Conservation (phyloP, 2,797 vertebrate species). For the Lophius americanus region DNA sequence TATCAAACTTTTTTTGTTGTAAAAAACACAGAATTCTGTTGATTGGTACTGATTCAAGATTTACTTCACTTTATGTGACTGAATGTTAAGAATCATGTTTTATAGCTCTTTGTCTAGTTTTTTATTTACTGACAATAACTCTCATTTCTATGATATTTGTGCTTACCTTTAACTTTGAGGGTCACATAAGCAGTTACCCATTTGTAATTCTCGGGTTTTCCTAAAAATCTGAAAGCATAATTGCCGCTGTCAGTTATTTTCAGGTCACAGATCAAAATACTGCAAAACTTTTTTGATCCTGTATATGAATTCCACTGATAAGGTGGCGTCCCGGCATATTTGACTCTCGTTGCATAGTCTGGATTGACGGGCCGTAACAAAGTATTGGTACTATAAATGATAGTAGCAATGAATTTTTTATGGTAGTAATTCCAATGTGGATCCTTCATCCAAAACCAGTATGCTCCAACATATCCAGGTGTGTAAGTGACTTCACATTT, state of each 20-base stretch:
- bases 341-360: conserved; percentile 50
- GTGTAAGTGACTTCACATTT: fast-evolving
- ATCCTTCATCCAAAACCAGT: conserved; percentile 75
- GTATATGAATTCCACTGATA: fast-evolving
- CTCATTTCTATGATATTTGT: background rate
- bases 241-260: conserved; percentile 57
- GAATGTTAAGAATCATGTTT: background rate
- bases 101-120: background rate
- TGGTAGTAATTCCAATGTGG: fast-evolving
- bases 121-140: background rate
- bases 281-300: fast-evolving
- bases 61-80: background rate
- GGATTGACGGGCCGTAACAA: fast-evolving
- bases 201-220: fast-evolving
- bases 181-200: fast-evolving
- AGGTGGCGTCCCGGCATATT: fast-evolving
- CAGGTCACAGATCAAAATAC: conserved; percentile 65
- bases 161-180: conserved; percentile 64
- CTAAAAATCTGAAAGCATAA: conserved; percentile 53
- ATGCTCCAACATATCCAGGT: fast-evolving
- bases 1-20: too few species aligned
- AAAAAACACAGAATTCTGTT: too few species aligned
- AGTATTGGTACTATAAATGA: conserved; percentile 41
- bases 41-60: too few species aligned
- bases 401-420: fast-evolving